phyloP scores from a whole-genome alignment of 2,888 invertebrate genomes.

The Platycheirus rosarum region DNA sequence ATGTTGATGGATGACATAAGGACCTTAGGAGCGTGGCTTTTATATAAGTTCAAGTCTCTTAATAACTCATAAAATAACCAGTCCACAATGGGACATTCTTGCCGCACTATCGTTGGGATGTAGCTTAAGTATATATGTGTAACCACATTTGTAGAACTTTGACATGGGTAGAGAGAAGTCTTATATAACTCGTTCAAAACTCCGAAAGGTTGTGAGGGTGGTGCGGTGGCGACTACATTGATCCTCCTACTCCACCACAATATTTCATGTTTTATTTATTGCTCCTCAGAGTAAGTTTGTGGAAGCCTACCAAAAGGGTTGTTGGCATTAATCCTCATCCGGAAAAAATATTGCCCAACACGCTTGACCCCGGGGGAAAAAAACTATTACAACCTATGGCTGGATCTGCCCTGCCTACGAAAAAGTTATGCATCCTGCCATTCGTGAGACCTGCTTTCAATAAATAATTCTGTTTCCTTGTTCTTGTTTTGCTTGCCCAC shows the following conservation, averaged over 20 bases:
- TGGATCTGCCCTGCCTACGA: neutral
- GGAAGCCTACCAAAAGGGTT: no score
- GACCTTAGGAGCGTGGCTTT: neutral
- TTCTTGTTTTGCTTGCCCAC: neutral
- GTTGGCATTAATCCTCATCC: neutral
- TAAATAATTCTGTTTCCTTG: neutral
- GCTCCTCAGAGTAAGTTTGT: constrained; percentile 7
- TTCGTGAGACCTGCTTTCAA: neutral
- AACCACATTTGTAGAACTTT: constrained; percentile 6
- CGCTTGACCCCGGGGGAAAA: neutral
- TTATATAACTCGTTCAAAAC: no score
- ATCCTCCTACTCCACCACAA: neutral
- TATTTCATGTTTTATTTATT: constrained; percentile 12
- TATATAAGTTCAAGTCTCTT: neutral
- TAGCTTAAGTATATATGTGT: neutral
- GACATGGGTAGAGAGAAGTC: neutral
- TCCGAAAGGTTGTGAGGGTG: no score
- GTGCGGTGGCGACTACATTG: no score
- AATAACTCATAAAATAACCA: constrained; percentile 1
- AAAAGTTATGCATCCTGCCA: neutral
- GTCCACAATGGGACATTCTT: neutral
- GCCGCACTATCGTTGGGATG: neutral
- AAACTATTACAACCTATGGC: neutral
- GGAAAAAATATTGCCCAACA: neutral
- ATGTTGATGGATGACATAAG: neutral